Conservation (phyloP, 2,888 invertebrate species). For the Pantelozetes paolii region DNA sequence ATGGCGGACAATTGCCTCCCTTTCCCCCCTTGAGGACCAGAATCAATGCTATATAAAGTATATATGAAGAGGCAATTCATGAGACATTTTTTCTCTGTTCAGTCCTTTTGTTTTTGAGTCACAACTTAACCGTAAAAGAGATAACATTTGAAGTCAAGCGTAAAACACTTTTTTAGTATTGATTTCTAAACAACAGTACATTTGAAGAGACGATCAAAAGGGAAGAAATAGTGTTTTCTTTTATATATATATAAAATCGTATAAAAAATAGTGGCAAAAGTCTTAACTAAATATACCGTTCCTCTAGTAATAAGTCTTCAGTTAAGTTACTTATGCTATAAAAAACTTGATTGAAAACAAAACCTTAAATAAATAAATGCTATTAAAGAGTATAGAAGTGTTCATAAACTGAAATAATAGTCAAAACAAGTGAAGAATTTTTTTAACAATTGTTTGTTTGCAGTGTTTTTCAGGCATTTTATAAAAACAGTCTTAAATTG, state of each 20-base stretch:
- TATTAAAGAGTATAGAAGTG: background rate
- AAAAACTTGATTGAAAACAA: conserved; percentile 19
- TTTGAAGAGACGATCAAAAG: background rate
- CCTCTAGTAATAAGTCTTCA: background rate
- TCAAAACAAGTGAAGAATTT: too few species aligned
- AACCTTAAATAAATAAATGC: background rate
- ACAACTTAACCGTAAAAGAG: conserved; percentile 34
- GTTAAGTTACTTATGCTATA: conserved; percentile 17
- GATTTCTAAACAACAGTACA: background rate
- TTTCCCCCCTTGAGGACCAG: too few species aligned
- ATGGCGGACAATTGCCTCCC: too few species aligned
- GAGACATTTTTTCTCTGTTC: conserved; percentile 10
- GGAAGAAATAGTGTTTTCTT: background rate
- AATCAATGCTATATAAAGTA: background rate
- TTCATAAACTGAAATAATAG: background rate
- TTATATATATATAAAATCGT: background rate
- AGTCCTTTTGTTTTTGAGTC: background rate
- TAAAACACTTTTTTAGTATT: conserved; percentile 27
- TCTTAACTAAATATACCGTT: conserved; percentile 12
- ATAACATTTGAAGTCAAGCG: conserved; percentile 31
- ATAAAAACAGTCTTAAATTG: too few species aligned
- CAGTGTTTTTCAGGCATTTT: too few species aligned
- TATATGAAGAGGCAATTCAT: background rate
- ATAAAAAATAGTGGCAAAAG: conserved; percentile 16
- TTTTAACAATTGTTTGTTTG: too few species aligned